Conservation (phyloP, 2,113 vertebrate genomes). For the Corythaeola cristata region DNA sequence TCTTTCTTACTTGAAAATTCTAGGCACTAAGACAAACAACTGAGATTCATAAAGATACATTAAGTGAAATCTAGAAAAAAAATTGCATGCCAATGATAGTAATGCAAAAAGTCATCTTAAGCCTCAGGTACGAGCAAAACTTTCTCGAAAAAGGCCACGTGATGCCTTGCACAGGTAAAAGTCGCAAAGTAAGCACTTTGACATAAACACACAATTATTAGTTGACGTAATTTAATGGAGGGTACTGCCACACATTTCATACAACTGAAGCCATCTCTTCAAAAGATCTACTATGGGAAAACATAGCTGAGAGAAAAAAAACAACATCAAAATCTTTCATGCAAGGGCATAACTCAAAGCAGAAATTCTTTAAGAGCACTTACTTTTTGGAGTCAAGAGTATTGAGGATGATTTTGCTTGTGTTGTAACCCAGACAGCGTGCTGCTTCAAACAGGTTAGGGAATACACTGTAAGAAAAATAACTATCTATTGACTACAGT, state of each 20-base stretch:
- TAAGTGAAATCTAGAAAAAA: neutral
- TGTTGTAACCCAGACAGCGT: neutral
- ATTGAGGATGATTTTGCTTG: neutral
- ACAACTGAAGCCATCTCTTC: neutral
- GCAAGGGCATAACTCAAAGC: neutral
- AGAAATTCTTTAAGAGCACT: neutral
- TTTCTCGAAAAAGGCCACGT: neutral
- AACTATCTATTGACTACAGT: neutral
- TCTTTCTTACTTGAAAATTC: neutral
- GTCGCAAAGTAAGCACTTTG: neutral
- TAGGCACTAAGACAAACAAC: neutral
- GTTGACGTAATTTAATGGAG: neutral
- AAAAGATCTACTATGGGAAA: neutral
- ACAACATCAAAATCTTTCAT: neutral
- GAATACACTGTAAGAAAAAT: neutral
- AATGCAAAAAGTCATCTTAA: neutral
- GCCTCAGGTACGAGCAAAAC: neutral
- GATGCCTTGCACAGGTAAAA: neutral
- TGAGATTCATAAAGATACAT: neutral
- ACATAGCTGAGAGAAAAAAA: neutral
- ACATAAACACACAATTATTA: neutral
- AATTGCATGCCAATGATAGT: neutral
- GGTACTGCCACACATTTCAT: neutral
- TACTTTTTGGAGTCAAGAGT: neutral
- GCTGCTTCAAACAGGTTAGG: neutral